A percentile compares a stretch with the other conserved stretches of the same genome.
Conservation (phyloP, 64 coral and sea anemone species). For the Actinia tenebrosa region DNA sequence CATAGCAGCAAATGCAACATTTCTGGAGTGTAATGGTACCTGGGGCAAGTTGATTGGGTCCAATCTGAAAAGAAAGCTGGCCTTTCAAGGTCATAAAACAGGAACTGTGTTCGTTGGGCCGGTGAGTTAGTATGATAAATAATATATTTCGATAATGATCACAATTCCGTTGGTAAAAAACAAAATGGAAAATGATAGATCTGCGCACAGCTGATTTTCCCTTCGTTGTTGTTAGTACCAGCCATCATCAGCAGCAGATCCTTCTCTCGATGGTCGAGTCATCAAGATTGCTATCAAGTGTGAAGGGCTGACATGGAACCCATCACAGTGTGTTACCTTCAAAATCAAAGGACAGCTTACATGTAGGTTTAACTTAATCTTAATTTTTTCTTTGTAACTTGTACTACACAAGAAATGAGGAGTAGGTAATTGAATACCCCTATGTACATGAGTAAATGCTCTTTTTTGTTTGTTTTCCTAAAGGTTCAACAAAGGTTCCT, state of each 20-base stretch:
- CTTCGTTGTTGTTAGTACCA: not conserved
- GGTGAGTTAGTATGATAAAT: not conserved
- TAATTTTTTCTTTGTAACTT: not conserved
- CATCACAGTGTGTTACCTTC: constrained; percentile 3
- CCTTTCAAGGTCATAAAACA: not conserved
- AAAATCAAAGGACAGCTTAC: constrained; percentile 14
- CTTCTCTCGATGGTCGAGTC: constrained; percentile 3
- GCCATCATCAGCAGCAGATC: not conserved
- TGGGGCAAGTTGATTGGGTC: not conserved
- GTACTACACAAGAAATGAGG: too few species aligned
- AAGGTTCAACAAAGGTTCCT: not conserved
- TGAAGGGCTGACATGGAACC: not conserved
- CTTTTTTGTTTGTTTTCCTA: not conserved
- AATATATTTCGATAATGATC: not conserved
- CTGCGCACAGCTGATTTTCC: not conserved
- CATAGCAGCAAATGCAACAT: not conserved
- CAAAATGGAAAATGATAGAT: not conserved
- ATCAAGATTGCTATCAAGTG: constrained; percentile 22
- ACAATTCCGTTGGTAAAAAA: not conserved
- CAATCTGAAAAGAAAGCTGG: not conserved
- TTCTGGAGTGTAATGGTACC: constrained; percentile 5
- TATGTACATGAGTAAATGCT: too few species aligned
- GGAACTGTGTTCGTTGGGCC: not conserved
- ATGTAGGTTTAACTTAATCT: not conserved
- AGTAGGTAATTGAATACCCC: too few species aligned